Evolutionary conservation across 2,113 vertebrate species (phyloP), one percentile per base, ranked within the genome.

Genomic region (Fregata magnificens): DNA sequence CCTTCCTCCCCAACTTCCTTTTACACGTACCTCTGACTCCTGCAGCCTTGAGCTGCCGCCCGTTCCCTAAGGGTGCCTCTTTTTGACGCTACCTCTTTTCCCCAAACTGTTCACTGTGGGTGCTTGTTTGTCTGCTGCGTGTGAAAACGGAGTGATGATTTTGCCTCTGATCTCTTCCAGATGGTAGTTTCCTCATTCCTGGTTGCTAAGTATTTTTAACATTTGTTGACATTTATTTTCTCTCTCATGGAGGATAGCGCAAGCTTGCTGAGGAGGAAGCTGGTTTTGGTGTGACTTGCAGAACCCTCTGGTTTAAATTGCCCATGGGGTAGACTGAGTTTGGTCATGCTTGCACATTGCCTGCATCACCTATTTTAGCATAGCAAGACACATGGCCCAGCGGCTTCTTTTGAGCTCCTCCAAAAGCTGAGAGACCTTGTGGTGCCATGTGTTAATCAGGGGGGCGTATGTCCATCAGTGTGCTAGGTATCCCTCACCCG

Each of bases 131-230:
- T 55, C 59, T 93, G 59, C 42, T 88, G 34, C 0, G 2, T 82
- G 73, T 69, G 70, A 89, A 97, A 94, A 91, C 31, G 78, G 16
- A 83, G 76, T 1, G 50, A 93, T 59, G 84, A 61, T 93, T 93
- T 96, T 94, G 71, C 59, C 67, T 85, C 62, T 82, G 67, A 95
- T 94, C 63, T 76, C 58, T 94, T 82, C 86, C 90, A 96, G 88
- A 93, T 83, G 85, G 82, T 50, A 28, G n/a, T 62, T 86, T 92
- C 80, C 79, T 78, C 49, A 16, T 95, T 96, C 71, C n/a, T 72
- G 53, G 58, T 87, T 88, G 49, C 44, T 70, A 81, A 93, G 55
- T 77, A 47, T 58, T 92, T 94, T 94, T 78, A 80, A 77, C 42
- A 47, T 90, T 91, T 83, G 36, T 76, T 1, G 9, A 40, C 36